phyloP scores from a whole-genome alignment of 2,888 invertebrate species.

The Drosophila buzzatii region DNA sequence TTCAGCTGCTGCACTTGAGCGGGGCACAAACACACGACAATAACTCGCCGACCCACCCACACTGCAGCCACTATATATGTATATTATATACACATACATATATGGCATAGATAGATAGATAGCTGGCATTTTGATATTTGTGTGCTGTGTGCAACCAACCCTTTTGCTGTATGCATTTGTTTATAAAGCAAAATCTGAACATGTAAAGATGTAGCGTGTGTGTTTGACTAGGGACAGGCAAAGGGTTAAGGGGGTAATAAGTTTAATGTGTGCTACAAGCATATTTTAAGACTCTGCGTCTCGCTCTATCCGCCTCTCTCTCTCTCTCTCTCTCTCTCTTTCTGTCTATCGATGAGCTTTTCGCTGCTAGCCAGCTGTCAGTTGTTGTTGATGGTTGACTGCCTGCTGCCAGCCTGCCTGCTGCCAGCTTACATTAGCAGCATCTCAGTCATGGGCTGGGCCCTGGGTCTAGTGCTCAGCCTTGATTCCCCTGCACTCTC shows the following conservation, averaged over 20 bases:
- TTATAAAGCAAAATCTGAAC: constrained; percentile 67
- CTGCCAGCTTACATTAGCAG: constrained; percentile 64
- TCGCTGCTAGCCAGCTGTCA: constrained; percentile 75
- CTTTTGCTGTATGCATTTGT: constrained; percentile 74
- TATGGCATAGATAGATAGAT: constrained; percentile 35
- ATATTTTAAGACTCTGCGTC: constrained; percentile 63
- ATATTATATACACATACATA: constrained; percentile 9
- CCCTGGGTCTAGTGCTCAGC: constrained; percentile 26
- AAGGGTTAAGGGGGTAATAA: constrained; percentile 62
- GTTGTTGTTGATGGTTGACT: constrained; percentile 73
- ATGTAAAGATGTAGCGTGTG: constrained; percentile 52
- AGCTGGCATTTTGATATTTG: constrained; percentile 64
- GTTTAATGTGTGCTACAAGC: constrained; percentile 80
- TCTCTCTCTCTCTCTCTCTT: constrained; percentile 8
- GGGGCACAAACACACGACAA: constrained; percentile 34
- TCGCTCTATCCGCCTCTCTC: constrained; percentile 2
- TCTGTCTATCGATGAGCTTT: constrained; percentile 46
- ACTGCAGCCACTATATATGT: constrained; percentile 34
- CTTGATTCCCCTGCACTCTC: constrained; percentile 41
- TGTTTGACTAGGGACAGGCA: constrained; percentile 6
- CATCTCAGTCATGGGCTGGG: constrained; percentile 48
- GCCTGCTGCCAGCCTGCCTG: constrained; percentile 57
- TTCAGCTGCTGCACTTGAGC: constrained; percentile 56
- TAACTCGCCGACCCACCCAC: constrained; percentile 64
- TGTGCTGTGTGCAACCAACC: constrained; percentile 63